Conservation (phyloP, 2,113 vertebrate genomes). For the Clarias batrachus region DNA sequence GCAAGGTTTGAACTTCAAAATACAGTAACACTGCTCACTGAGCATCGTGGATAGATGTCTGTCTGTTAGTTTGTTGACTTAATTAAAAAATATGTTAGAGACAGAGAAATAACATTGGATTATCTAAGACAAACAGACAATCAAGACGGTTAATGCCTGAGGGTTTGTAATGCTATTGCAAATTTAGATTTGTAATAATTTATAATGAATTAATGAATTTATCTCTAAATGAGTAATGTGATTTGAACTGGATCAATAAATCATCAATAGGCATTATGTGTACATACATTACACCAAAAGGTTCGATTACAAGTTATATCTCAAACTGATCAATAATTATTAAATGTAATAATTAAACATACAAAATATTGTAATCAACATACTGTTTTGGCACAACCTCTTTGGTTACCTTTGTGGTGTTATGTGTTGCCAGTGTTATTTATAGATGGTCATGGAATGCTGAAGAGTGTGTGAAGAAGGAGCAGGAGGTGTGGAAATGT, state of each 20-base stretch:
- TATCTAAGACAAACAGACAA: background rate
- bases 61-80: no score
- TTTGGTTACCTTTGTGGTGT: background rate
- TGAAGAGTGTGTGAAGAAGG: slow-evolving; percentile 31
- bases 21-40: no score
- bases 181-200: background rate
- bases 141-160: background rate
- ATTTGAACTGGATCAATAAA: background rate
- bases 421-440: slow-evolving; percentile 25
- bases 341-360: background rate
- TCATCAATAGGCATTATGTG: background rate
- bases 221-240: background rate
- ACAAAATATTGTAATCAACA: background rate
- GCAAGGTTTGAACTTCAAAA: no score
- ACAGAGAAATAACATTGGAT: background rate
- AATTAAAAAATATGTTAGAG: background rate
- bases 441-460: slow-evolving; percentile 21
- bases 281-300: background rate
- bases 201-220: background rate
- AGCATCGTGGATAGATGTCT: no score
- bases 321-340: background rate
- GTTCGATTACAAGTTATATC: background rate
- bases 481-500: slow-evolving; percentile 25
- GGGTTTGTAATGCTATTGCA: no score
- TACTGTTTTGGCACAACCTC: background rate